A percentile compares a stretch with the other conserved stretches of the same genome.
Evolutionary conservation across 1,140 invertebrate species (phyloP).

Genomic region (Pinna nobilis): DNA sequence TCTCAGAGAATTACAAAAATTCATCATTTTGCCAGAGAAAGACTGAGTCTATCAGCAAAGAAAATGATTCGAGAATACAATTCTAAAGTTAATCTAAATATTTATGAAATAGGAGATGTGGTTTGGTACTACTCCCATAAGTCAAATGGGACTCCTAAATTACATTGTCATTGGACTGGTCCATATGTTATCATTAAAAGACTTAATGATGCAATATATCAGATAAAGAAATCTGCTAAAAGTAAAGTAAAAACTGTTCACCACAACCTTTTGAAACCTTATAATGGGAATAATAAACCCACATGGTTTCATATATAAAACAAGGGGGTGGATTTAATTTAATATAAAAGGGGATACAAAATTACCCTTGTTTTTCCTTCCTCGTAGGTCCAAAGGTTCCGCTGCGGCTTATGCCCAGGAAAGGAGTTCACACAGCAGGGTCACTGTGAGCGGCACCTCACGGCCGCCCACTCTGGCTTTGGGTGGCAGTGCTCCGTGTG

Average conservation of each 20-base stretch:
- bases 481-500: not conserved
- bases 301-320: not conserved
- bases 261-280: constrained; percentile 2
- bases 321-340: no score
- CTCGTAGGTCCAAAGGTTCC: not conserved
- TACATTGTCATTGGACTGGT: not conserved
- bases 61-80: constrained; percentile 8
- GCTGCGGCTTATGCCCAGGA: not conserved
- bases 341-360: no score
- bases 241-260: no score
- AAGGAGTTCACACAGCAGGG: not conserved
- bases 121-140: constrained; percentile 6
- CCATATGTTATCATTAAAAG: not conserved
- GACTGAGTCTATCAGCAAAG: not conserved
- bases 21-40: constrained; percentile 1
- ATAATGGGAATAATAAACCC: not conserved
- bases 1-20: not conserved
- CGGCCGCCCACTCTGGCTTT: not conserved
- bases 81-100: not conserved
- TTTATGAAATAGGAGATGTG: not conserved
- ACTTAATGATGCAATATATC: constrained; percentile 6
- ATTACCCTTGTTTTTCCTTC: no score
- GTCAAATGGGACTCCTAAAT: not conserved
- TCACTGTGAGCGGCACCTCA: not conserved
- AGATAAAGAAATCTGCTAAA: constrained; percentile 6